Evolutionary conservation across 2,113 vertebrate genomes (phyloP).

Genomic region (Sialia sialis): DNA sequence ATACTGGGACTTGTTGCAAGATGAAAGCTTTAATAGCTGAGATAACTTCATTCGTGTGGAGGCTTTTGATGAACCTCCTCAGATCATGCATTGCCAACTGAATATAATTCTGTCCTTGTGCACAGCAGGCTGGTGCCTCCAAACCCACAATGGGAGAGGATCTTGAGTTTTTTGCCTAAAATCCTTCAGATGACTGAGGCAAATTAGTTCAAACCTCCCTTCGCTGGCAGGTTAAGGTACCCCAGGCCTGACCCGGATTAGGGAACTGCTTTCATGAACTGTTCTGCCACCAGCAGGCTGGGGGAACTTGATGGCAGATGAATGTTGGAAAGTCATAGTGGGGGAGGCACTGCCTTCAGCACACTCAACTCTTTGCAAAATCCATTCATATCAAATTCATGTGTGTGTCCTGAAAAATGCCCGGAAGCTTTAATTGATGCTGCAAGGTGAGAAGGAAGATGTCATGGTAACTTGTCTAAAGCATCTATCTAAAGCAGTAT

Average conservation of each 20-base stretch:
- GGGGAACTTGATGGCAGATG: not conserved
- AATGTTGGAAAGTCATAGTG: rapidly evolving
- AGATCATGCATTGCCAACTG: not conserved
- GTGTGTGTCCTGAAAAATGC: not conserved
- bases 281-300: not conserved
- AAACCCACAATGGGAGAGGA: not conserved
- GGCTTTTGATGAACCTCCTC: not conserved
- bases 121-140: not conserved
- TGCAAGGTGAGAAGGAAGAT: not conserved
- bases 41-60: not conserved
- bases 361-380: not conserved
- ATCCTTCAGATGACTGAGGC: not conserved
- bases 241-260: not conserved
- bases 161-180: not conserved
- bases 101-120: not conserved
- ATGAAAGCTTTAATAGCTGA: not conserved
- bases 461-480: not conserved
- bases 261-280: not conserved
- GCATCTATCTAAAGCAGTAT: not conserved
- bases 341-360: not conserved
- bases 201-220: not conserved
- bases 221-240: not conserved
- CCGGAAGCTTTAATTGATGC: not conserved
- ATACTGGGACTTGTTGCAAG: not conserved
- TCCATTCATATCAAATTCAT: not conserved